Conservation (phyloP, 1,140 invertebrate genomes). For the Trigoniulus corallinus region DNA sequence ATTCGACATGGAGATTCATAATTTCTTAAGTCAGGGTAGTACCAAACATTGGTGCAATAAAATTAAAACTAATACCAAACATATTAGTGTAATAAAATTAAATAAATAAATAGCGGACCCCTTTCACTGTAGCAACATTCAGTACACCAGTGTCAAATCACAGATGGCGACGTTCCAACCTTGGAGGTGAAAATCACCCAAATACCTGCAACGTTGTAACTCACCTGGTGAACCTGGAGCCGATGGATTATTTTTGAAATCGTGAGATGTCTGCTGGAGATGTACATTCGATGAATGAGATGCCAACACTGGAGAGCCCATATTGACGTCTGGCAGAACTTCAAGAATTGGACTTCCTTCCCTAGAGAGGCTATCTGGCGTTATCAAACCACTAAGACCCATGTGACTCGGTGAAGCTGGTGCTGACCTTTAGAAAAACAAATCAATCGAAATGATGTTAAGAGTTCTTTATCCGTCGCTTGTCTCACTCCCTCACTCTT, state of each 20-base stretch:
- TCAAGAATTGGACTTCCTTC: slow-evolving; percentile 27
- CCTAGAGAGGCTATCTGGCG: slow-evolving; percentile 26
- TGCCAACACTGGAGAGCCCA: background rate
- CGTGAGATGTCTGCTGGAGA: slow-evolving; percentile 6
- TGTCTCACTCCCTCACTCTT: too few relatives aligned
- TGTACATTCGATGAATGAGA: background rate
- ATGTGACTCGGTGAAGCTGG: slow-evolving; percentile 27
- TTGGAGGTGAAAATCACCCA: background rate
- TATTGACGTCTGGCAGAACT: slow-evolving; percentile 6
- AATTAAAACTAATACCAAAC: too few relatives aligned
- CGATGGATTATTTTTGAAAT: slow-evolving; percentile 24
- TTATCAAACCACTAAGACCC: slow-evolving; percentile 18
- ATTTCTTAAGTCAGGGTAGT: too few relatives aligned
- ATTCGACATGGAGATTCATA: too few relatives aligned
- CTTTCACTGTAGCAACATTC: too few relatives aligned
- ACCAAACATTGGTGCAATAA: too few relatives aligned
- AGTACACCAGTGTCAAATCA: too few relatives aligned
- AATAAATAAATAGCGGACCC: too few relatives aligned
- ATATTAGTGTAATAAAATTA: too few relatives aligned
- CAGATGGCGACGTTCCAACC: too few relatives aligned
- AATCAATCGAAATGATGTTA: too few relatives aligned
- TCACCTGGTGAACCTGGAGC: slow-evolving; percentile 23
- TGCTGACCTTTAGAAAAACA: slow-evolving; percentile 21
- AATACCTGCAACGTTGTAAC: background rate
- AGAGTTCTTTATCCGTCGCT: too few relatives aligned